Base-by-base conservation (phyloP, 2,888 invertebrate species). In the Germaria angustata region DNA sequence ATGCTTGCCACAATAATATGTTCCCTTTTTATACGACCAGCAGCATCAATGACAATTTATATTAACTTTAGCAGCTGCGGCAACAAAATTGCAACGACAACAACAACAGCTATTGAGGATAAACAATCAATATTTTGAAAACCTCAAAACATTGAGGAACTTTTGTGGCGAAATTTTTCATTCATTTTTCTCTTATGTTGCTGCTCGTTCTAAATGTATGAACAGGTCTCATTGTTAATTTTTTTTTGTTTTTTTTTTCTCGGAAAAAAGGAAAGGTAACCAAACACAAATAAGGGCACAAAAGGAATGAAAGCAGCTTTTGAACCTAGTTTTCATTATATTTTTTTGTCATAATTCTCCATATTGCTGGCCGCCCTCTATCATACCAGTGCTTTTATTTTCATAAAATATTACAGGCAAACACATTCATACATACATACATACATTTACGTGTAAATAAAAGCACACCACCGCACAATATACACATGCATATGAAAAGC, bases 111-210 rank as follows among this genome's bases (percentile, higher is more conserved):
- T 46, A 59, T 73, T 77, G 39, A 63, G 55, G 63, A 61, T 65
- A 78, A 55, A 78, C 78, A 81, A 73, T 81, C 81, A 78, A 81
- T 81, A 81, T 46, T 78, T 72, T 78, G 41, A 77, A 68, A 73
- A 81, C 78, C 78, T 73, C 81, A 78, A 68, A 78, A 78, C 28
- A 66, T 24, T 63, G 44, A 63, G 55, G 63, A 63, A 71, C 63
- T 57, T 65, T 78, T 78, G 78, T 63, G 71, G 78, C 63, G 57
- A 61, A 78, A 55, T n/a, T 78, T 78, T 71, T 63, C 36, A 22
- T 63, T 46, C 32, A 15, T 13, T 20, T 71, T n/a, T 17, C 1
- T 20, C 20, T 68, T 17, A 22, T 71, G 57, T 28, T 57, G 7
- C 32, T 28, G 57, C 13, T 46, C 44, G 20, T 41, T 44, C 20